phyloP scores from a whole-genome alignment of 2,797 vertebrate genomes.

The Acestrorhynchus altus region DNA sequence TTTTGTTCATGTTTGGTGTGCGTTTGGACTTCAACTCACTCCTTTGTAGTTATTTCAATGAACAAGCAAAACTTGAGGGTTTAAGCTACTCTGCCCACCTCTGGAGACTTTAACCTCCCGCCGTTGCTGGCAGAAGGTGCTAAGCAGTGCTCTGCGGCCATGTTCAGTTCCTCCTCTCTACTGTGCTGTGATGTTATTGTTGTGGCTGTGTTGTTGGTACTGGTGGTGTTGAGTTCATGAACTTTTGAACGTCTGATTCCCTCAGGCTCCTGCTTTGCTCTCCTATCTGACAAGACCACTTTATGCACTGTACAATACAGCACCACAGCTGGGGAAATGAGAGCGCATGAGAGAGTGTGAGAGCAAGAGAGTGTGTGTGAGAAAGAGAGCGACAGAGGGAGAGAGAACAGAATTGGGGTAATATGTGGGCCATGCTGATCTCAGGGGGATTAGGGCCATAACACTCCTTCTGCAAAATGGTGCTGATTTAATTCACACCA shows the following conservation, averaged over 20 bases:
- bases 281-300: conserved; percentile 69
- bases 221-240: conserved; percentile 52
- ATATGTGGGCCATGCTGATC: conserved; percentile 36
- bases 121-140: conserved; percentile 19
- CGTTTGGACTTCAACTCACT: too few relatives aligned
- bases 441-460: conserved; percentile 22
- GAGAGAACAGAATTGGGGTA: conserved; percentile 17
- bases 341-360: not conserved
- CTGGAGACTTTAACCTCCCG: conserved; percentile 4
- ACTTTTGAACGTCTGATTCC: conserved; percentile 59
- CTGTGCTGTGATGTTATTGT: conserved; percentile 12
- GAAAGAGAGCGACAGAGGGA: not conserved
- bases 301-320: conserved; percentile 43
- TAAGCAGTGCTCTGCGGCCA: not conserved
- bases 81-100: not conserved
- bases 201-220: conserved; percentile 27
- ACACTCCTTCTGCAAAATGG: conserved; percentile 37
- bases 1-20: too few relatives aligned
- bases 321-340: conserved; percentile 50
- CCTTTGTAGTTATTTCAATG: too few relatives aligned
- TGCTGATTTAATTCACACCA: conserved; percentile 48
- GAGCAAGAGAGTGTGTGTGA: conserved; percentile 8
- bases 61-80: too few relatives aligned
- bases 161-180: conserved; percentile 14
- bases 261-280: conserved; percentile 46